A percentile compares a stretch with the other conserved stretches of the same genome.
Conservation (phyloP, 2,113 vertebrate genomes). For the Triplophysa dalaica region DNA sequence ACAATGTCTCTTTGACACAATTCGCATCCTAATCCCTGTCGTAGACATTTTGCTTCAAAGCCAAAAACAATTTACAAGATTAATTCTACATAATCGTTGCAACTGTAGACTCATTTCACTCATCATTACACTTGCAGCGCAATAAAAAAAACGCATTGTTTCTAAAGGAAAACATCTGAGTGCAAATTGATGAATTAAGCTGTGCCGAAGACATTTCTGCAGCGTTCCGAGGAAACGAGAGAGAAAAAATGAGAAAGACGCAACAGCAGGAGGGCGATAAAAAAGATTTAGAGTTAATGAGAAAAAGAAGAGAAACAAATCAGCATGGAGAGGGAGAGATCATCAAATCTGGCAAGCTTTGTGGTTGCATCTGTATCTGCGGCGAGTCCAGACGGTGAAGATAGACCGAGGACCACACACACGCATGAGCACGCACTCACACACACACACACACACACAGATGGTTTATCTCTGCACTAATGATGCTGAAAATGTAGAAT, state of each 20-base stretch:
- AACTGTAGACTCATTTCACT: conserved; percentile 10
- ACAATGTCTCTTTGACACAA: conserved; percentile 21
- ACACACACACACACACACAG: conserved; percentile 8
- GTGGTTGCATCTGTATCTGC: conserved; percentile 65
- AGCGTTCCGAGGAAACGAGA: conserved; percentile 10
- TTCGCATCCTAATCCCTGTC: conserved; percentile 25
- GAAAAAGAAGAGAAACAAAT: conserved; percentile 25
- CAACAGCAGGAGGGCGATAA: conserved; percentile 28
- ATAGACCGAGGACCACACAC: conserved; percentile 15
- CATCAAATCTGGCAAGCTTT: conserved; percentile 60
- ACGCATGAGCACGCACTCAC: background rate
- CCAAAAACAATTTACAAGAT: conserved; percentile 25
- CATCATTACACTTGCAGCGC: background rate
- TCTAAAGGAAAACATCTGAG: conserved; percentile 13
- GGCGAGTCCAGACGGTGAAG: conserved; percentile 27
- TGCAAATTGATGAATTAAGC: conserved; percentile 11
- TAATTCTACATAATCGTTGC: conserved; percentile 8
- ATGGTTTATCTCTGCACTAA: conserved; percentile 34
- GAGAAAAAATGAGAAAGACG: background rate
- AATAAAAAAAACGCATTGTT: background rate
- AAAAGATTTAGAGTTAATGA: conserved; percentile 33
- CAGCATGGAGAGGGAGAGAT: conserved; percentile 39
- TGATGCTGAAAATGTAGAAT: conserved; percentile 30
- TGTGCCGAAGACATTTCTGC: conserved; percentile 8
- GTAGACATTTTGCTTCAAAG: conserved; percentile 2